Base-by-base conservation (phyloP, 2,888 invertebrate genomes). In the Lissocephala sabroskyi region DNA sequence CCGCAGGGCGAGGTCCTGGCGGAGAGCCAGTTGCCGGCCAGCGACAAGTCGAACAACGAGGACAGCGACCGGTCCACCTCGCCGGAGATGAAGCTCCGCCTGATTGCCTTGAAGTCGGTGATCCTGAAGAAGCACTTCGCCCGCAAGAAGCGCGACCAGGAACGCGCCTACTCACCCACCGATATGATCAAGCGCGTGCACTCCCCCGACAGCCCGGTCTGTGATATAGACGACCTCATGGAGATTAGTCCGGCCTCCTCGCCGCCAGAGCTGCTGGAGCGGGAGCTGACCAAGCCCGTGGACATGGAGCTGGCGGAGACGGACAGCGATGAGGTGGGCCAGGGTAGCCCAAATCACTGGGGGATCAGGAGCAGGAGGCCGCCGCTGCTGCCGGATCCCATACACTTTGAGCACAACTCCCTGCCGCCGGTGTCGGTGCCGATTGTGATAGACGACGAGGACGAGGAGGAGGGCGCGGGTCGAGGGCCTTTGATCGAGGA, bases 261-360 rank as follows among this genome's bases (percentile, higher is more conserved):
- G 13, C 67, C 79, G 2, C 59, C 40, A 26, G 57, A 18, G 49
- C 45, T 26, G 26, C 49, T 11, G 44, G 56, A 14, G 49, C 45
- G 42, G 29, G 35, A 3, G 45, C 37, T 13, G 46, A 79, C 70
- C 1, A 80, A 82, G 54, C 78, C 83, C 0, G 62, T 84, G 1
- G 85, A 85, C 52, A 85, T 85, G 84, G 85, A 85, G 1, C 61
- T 85, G 30, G 85, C 56, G 1, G 79, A 82, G 45, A 83, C 82
- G 33, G 83, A 82, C 51, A 82, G 82, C 47, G 84, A 83, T 19
- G 68, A 70, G 19, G 9, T 3, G 36, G 7, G 10, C 6, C 19
- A 39, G n/a, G n/a, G n/a, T n/a, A 16, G 26, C 5, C 10, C 1
- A 36, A 37, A 28, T n/a, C 50, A 46, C n/a, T 68, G 68, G 68